Evolutionary conservation across 2,888 invertebrate genomes (phyloP).

Genomic region (Epirrhoe alternata): DNA sequence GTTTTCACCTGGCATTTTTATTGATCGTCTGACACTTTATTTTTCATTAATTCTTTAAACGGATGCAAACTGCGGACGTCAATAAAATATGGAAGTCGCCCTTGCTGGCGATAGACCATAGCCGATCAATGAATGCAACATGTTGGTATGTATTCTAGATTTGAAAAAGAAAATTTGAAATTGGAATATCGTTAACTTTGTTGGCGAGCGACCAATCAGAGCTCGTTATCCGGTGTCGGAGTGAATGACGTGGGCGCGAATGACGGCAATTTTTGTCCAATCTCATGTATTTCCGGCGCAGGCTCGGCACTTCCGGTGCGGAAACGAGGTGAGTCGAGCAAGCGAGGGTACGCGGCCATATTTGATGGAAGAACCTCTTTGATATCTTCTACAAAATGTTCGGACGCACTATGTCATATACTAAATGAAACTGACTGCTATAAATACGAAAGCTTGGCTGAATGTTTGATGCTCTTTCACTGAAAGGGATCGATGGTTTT

Average conservation of each 20-base stretch:
- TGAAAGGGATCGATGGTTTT: no score
- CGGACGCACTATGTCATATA: no score
- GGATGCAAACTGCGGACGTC: no score
- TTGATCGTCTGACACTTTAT: conserved; percentile 17
- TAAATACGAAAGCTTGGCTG: no score
- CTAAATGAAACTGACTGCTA: no score
- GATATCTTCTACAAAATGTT: neutral
- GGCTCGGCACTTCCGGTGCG: conserved; percentile 63
- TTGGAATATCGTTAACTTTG: conserved; percentile 57
- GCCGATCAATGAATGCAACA: no score
- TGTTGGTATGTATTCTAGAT: neutral
- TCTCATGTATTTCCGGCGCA: conserved; percentile 77
- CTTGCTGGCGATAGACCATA: no score
- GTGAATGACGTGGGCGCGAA: conserved; percentile 49
- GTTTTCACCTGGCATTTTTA: conserved; percentile 26
- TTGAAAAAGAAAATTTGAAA: conserved; percentile 30
- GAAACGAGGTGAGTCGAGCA: conserved; percentile 62
- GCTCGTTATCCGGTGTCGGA: conserved; percentile 54
- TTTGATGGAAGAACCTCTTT: neutral
- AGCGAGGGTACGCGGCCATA: conserved; percentile 4
- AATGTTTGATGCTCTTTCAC: no score
- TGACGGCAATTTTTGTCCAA: conserved; percentile 77
- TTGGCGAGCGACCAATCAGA: conserved; percentile 52
- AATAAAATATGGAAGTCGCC: no score
- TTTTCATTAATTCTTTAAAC: neutral